Percentiles rank a stretch among this genome's conserved stretches.
phyloP scores from a whole-genome alignment of 1,140 invertebrate genomes.

The Prorops nasuta region DNA sequence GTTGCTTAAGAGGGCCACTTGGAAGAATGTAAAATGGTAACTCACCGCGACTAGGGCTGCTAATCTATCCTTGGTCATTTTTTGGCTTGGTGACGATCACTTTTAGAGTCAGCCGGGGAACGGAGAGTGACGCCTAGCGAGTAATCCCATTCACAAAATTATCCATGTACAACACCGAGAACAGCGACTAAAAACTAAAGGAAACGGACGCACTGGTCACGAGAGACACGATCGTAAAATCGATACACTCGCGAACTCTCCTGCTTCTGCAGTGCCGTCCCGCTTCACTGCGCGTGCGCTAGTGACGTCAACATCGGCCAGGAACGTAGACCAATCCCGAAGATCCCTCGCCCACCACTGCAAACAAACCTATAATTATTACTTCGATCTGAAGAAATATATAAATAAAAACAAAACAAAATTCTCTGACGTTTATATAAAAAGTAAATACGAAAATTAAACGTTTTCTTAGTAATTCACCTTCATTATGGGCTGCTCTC shows the following conservation, averaged over 20 bases:
- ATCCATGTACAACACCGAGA: slow-evolving; percentile 61
- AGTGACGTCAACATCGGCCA: slow-evolving; percentile 57
- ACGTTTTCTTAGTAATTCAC: too few species aligned
- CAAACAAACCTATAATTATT: too few species aligned
- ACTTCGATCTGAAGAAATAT: too few species aligned
- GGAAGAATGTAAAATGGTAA: too few species aligned
- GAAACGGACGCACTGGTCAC: slow-evolving; percentile 61
- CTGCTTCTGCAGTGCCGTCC: slow-evolving; percentile 65
- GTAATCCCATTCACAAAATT: slow-evolving; percentile 77
- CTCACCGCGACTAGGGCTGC: slow-evolving; percentile 92
- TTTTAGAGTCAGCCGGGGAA: slow-evolving; percentile 33
- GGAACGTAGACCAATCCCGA: too few species aligned
- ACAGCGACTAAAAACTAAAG: slow-evolving; percentile 71
- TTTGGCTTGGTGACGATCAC: slow-evolving; percentile 52
- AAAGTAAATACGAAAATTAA: too few species aligned
- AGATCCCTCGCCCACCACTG: too few species aligned
- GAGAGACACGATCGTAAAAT: slow-evolving; percentile 73
- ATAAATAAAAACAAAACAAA: too few species aligned
- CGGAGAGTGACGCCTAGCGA: slow-evolving; percentile 50
- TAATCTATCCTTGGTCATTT: slow-evolving; percentile 98
- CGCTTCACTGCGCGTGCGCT: slow-evolving; percentile 56
- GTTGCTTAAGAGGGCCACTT: too few species aligned
- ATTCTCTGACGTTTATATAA: too few species aligned
- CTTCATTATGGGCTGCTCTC: too few species aligned
- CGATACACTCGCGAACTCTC: slow-evolving; percentile 65